A percentile compares a stretch with the other conserved stretches of the same genome.
phyloP scores from a whole-genome alignment of 2,797 vertebrate genomes.

The Taenioides sp. region DNA sequence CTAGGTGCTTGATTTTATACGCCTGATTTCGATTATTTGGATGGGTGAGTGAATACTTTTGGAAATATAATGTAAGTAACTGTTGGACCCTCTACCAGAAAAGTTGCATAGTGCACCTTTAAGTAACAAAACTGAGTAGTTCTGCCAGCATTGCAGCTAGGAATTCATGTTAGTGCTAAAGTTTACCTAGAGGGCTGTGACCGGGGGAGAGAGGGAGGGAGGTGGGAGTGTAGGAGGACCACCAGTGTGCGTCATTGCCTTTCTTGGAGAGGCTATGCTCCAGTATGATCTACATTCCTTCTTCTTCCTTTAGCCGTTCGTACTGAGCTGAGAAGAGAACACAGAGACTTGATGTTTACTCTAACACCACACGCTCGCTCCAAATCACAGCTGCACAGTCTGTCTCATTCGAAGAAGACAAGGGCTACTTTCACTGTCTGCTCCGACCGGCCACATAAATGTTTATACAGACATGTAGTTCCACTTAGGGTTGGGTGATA shows the following conservation, averaged over 20 bases:
- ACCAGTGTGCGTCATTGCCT: conserved; percentile 26
- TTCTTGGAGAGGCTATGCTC: conserved; percentile 39
- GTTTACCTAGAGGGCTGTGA: conserved; percentile 63
- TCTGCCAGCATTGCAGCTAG: not conserved
- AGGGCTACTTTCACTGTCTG: not conserved
- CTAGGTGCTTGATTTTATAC: no score
- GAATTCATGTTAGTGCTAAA: conserved; percentile 61
- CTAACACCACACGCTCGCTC: conserved; percentile 40
- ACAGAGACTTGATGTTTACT: conserved; percentile 39
- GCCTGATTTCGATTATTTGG: no score
- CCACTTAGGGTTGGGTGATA: not conserved
- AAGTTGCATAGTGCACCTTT: no score
- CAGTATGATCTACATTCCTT: conserved; percentile 56
- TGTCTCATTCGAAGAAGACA: conserved; percentile 5
- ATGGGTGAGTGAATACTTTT: no score
- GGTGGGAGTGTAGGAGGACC: conserved; percentile 18
- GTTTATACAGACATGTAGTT: not conserved
- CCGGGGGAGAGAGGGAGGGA: conserved; percentile 12
- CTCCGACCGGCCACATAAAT: not conserved
- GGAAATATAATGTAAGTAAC: no score
- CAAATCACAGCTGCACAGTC: conserved; percentile 25
- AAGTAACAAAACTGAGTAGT: no score
- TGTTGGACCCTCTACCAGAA: no score
- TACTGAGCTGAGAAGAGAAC: conserved; percentile 47
- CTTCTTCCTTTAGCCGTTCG: conserved; percentile 45